Conservation (phyloP, 2,113 vertebrate species). For the Centropus unirufus region DNA sequence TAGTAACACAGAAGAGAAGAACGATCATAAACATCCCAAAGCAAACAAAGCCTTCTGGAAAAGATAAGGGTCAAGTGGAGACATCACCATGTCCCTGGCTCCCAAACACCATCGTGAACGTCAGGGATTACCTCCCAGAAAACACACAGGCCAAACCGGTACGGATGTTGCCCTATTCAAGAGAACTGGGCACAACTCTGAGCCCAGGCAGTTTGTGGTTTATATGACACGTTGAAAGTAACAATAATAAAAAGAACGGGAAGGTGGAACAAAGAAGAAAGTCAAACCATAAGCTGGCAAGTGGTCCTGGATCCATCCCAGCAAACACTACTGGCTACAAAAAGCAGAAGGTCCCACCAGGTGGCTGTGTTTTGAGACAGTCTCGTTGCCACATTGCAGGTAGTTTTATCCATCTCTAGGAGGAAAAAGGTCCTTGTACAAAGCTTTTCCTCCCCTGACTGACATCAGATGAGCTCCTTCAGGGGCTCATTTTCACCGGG, state of each 20-base stretch:
- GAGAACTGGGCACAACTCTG: not conserved
- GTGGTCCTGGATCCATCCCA: slow-evolving; percentile 58
- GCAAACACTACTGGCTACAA: slow-evolving; percentile 44
- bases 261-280: slow-evolving; percentile 44
- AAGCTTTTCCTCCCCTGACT: not conserved
- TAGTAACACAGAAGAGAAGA: slow-evolving; percentile 15
- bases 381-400: not conserved
- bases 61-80: not conserved
- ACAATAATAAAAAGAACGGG: not conserved
- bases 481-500: slow-evolving; percentile 60
- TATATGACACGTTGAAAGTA: slow-evolving; percentile 23
- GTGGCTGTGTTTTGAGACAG: not conserved
- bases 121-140: not conserved
- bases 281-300: slow-evolving; percentile 54
- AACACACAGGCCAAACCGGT: not conserved
- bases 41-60: slow-evolving; percentile 11
- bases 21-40: slow-evolving; percentile 13
- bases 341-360: slow-evolving; percentile 16
- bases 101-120: not conserved
- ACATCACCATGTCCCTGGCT: not conserved
- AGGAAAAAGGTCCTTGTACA: not conserved
- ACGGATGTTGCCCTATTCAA: not conserved
- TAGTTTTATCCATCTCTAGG: not conserved
- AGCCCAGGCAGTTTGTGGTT: not conserved
- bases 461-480: slow-evolving; percentile 63